Conservation (phyloP, 2,888 invertebrate species). For the Drosophila histrio region DNA sequence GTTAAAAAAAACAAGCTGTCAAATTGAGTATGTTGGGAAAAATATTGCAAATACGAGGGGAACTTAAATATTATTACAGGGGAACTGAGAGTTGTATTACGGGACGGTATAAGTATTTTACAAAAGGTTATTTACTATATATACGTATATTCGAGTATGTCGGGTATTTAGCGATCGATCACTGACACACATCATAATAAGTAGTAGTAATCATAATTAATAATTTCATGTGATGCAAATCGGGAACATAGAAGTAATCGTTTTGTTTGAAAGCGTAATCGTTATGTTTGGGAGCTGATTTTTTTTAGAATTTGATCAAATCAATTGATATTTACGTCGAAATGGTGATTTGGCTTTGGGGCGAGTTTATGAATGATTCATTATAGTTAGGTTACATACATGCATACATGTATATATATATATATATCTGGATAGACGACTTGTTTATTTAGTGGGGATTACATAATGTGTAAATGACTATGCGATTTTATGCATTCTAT, state of each 20-base stretch:
- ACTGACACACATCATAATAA: constrained; percentile 38
- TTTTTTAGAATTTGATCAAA: constrained; percentile 1
- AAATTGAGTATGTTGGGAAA: constrained; percentile 21
- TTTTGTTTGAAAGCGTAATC: constrained; percentile 17
- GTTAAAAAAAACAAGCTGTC: constrained; percentile 31
- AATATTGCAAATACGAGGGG: constrained; percentile 28
- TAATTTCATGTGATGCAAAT: constrained; percentile 8
- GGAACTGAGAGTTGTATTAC: constrained; percentile 24
- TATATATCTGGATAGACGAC: neutral
- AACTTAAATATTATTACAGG: constrained; percentile 37
- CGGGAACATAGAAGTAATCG: constrained; percentile 4
- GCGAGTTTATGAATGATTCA: constrained; percentile 14
- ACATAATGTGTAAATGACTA: constrained; percentile 33
- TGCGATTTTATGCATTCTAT: constrained; percentile 29
- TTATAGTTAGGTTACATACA: constrained; percentile 47
- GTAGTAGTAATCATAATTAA: constrained; percentile 17
- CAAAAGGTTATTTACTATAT: constrained; percentile 36
- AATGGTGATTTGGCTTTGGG: constrained; percentile 8
- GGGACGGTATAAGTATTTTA: constrained; percentile 58
- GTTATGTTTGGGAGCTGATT: constrained; percentile 12
- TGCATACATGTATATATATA: constrained; percentile 41
- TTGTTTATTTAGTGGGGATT: constrained; percentile 17
- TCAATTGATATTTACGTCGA: constrained; percentile 1
- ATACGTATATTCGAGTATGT: constrained; percentile 45
- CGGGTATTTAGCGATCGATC: constrained; percentile 5